phyloP scores from a whole-genome alignment of 2,797 vertebrate genomes.

The Dendrocincla tyrannina region DNA sequence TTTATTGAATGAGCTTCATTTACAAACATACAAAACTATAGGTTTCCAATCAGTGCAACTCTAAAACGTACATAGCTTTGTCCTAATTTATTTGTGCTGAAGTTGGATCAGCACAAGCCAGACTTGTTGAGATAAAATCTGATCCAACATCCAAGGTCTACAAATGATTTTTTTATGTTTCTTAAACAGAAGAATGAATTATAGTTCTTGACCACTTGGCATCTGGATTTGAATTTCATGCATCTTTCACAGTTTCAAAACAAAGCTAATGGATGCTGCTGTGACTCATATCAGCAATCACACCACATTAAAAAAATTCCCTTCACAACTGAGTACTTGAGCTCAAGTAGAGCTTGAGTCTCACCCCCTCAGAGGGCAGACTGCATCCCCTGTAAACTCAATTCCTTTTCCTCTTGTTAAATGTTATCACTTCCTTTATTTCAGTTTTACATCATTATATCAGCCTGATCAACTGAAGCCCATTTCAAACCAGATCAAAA shows the following conservation, averaged over 20 bases:
- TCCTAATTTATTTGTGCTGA: background rate
- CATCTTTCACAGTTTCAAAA: background rate
- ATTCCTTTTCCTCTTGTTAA: conserved; percentile 25
- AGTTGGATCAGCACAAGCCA: background rate
- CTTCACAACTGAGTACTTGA: conserved; percentile 22
- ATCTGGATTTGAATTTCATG: background rate
- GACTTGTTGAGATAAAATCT: background rate
- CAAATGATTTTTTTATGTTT: background rate
- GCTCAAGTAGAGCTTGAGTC: background rate
- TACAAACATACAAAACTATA: background rate
- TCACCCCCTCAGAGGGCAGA: background rate
- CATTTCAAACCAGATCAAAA: conserved; percentile 16
- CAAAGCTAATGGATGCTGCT: background rate
- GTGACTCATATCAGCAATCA: conserved; percentile 11
- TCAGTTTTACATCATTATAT: conserved; percentile 29
- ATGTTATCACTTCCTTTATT: conserved; percentile 32
- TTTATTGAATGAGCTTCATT: background rate
- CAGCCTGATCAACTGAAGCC: background rate
- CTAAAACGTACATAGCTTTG: background rate
- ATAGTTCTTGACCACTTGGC: background rate
- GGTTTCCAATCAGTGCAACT: background rate
- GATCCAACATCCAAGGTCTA: background rate
- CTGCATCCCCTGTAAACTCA: background rate
- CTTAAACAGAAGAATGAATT: background rate
- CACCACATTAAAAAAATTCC: background rate